These are phyloP conservation scores for Tinamus guttatus DNA, from an alignment of 2,113 vertebrate species.

Conservation along the genomic window DNA sequence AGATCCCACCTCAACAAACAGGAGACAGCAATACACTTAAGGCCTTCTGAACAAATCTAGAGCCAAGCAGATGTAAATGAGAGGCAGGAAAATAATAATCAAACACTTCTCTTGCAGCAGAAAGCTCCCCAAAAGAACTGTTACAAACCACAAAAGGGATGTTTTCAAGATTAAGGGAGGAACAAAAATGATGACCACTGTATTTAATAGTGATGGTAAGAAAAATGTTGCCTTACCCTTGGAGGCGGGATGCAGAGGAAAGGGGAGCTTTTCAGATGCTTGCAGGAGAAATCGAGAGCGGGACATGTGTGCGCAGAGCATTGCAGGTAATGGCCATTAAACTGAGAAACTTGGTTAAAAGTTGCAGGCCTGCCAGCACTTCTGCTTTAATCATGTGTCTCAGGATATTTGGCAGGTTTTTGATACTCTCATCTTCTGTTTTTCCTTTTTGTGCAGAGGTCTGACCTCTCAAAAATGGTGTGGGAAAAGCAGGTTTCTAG, in stretches of 20 bases:
- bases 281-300: neutral
- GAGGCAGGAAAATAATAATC: neutral
- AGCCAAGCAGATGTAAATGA: neutral
- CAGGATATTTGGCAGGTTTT: neutral
- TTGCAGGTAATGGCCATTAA: neutral
- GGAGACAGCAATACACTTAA: neutral
- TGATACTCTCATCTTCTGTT: neutral
- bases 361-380: neutral
- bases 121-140: neutral
- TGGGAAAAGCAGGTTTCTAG: neutral
- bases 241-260: neutral
- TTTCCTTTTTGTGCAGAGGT: neutral
- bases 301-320: neutral
- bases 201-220: neutral
- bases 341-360: neutral
- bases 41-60: neutral
- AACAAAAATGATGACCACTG: neutral
- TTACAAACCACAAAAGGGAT: neutral
- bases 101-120: neutral
- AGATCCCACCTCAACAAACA: neutral
- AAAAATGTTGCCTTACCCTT: constrained; percentile 13
- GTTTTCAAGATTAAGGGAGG: neutral
- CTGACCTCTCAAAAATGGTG: neutral
- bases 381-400: neutral
- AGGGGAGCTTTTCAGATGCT: neutral